A percentile compares a stretch with the other conserved stretches of the same genome.
These are phyloP conservation scores for Drosophila sordidapex DNA, from an alignment of 2,888 invertebrate genomes.

Conservation along the genomic window DNA sequence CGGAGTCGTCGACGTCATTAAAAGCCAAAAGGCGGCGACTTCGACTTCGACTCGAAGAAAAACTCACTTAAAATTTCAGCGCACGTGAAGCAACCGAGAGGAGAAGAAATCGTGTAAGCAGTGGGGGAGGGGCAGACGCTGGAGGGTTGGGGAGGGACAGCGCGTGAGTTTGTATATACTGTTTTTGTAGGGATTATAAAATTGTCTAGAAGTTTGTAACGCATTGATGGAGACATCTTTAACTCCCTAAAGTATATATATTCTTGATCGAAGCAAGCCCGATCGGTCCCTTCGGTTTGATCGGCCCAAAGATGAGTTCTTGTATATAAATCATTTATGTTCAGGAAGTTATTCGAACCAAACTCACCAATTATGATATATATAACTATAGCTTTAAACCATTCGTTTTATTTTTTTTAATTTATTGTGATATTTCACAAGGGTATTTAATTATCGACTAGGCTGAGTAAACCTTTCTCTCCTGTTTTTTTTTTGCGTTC, in stretches of 20 bases:
- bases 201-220: background rate
- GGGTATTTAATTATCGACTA: background rate
- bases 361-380: background rate
- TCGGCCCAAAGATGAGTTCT: background rate
- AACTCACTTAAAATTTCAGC: constrained; percentile 78
- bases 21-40: constrained; percentile 72
- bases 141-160: constrained; percentile 11
- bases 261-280: background rate
- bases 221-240: background rate
- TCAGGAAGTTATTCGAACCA: background rate
- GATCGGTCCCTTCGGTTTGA: background rate
- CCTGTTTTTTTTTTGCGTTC: constrained; percentile 4
- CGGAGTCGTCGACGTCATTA: constrained; percentile 73
- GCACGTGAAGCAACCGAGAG: constrained; percentile 62
- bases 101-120: constrained; percentile 1
- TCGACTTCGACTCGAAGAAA: constrained; percentile 54
- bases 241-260: rapidly evolving
- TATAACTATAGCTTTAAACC: background rate
- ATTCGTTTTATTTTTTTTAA: background rate
- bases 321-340: background rate
- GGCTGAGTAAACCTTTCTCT: background rate
- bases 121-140: constrained; percentile 9
- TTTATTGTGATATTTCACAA: background rate
- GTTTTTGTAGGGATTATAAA: background rate
- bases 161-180: background rate